Evolutionary conservation across 2,797 vertebrate species (phyloP).

Genomic region (Pseudocheirus occidentalis): DNA sequence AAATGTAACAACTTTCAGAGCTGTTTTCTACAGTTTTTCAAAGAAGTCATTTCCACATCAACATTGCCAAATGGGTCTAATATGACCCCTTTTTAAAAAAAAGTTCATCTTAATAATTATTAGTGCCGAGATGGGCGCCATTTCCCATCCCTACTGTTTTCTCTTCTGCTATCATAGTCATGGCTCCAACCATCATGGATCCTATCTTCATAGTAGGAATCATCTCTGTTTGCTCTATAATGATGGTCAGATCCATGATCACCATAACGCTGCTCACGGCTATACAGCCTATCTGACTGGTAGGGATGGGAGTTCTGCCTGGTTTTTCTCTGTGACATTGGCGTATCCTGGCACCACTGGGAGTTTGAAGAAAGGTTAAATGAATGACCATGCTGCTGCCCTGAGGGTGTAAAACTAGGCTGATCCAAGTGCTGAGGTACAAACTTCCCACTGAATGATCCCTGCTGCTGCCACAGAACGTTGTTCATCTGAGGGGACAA

Average conservation of each 20-base stretch:
- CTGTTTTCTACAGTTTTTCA: slow-evolving; percentile 31
- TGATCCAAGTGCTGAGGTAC: slow-evolving; percentile 73
- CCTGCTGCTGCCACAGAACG: slow-evolving; percentile 84
- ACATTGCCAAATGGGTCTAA: slow-evolving; percentile 11
- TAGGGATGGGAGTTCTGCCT: slow-evolving; percentile 84
- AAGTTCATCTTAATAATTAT: neutral
- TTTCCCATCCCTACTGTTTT: slow-evolving; percentile 84
- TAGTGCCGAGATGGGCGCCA: slow-evolving; percentile 86
- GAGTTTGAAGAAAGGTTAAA: slow-evolving; percentile 59
- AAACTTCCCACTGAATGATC: slow-evolving; percentile 72
- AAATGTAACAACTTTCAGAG: slow-evolving; percentile 58
- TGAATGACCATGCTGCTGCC: slow-evolving; percentile 64
- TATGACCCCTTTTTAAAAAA: slow-evolving; percentile 20
- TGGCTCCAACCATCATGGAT: slow-evolving; percentile 84
- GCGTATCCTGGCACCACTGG: slow-evolving; percentile 73
- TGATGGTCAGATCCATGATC: slow-evolving; percentile 82
- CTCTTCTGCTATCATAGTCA: slow-evolving; percentile 83
- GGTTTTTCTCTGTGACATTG: slow-evolving; percentile 75
- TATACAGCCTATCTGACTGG: slow-evolving; percentile 63
- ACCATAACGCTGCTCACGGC: slow-evolving; percentile 84
- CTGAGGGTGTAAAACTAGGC: slow-evolving; percentile 49
- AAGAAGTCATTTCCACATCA: slow-evolving; percentile 42
- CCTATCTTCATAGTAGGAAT: slow-evolving; percentile 86
- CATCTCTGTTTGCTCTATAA: slow-evolving; percentile 83
- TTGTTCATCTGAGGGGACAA: slow-evolving; percentile 87